These are phyloP conservation scores for Tonatia bakeri DNA, from an alignment of 2,113 vertebrate genomes.

Conservation along the genomic window DNA sequence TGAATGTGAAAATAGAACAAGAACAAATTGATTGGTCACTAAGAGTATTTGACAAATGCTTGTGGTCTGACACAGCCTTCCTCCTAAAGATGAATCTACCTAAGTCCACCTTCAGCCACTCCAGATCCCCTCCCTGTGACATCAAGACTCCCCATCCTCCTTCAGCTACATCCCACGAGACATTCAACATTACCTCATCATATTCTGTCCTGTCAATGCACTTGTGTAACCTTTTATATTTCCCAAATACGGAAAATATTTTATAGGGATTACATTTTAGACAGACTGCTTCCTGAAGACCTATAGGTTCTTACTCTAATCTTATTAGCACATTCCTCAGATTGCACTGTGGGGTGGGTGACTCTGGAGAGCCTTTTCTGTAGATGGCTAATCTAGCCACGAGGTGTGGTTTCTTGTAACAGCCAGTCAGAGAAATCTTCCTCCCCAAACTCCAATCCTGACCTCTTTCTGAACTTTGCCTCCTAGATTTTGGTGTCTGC, in stretches of 20 bases:
- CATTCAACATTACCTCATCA: background rate
- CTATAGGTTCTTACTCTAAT: slow-evolving; percentile 44
- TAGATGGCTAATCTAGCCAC: slow-evolving; percentile 7
- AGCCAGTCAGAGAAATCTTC: slow-evolving; percentile 22
- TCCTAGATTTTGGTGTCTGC: slow-evolving; percentile 24
- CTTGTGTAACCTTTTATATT: background rate
- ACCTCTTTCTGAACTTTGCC: slow-evolving; percentile 33
- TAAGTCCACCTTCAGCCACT: background rate
- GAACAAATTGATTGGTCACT: background rate
- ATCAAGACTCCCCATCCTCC: background rate
- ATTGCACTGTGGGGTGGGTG: background rate
- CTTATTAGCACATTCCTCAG: slow-evolving; percentile 56
- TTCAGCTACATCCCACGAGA: background rate
- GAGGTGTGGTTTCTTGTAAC: slow-evolving; percentile 34
- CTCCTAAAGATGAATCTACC: background rate
- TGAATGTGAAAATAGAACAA: background rate
- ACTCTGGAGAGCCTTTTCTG: background rate
- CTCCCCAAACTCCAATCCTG: slow-evolving; percentile 4
- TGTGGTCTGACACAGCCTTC: background rate
- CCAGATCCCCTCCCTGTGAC: background rate
- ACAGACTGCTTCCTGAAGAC: slow-evolving; percentile 32
- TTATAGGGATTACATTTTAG: slow-evolving; percentile 15
- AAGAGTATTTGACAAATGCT: background rate
- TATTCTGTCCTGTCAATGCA: background rate
- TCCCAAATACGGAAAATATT: slow-evolving; percentile 56